Evolutionary conservation across 2,888 invertebrate species (phyloP).

Genomic region (Sesamia inferens): DNA sequence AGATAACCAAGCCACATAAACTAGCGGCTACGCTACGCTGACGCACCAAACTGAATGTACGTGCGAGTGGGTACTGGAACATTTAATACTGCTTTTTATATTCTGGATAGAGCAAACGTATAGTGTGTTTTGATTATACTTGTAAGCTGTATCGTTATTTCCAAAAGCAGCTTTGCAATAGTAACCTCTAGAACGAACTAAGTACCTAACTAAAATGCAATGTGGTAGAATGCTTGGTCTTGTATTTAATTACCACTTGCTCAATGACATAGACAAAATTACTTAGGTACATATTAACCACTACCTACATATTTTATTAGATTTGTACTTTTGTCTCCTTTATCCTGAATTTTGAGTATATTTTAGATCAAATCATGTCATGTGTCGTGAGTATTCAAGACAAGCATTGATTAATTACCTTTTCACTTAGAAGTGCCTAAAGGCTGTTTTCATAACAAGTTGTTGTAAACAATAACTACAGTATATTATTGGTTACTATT

Average conservation of each 20-base stretch:
- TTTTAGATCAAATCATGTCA: not conserved
- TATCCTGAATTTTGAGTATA: not conserved
- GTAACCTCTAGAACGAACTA: not conserved
- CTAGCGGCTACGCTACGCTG: constrained; percentile 71
- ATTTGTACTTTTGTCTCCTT: not conserved
- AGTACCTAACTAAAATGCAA: not conserved
- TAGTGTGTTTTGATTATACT: constrained; percentile 21
- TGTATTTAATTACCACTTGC: not conserved
- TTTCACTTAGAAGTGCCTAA: not conserved
- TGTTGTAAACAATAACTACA: not conserved
- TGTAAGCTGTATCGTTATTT: constrained; percentile 6
- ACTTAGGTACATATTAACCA: not conserved
- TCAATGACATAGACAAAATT: not conserved
- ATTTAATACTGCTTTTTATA: constrained; percentile 52
- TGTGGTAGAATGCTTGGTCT: no score
- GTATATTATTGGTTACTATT: not conserved
- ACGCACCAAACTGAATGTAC: constrained; percentile 55
- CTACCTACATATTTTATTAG: no score
- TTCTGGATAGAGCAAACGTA: constrained; percentile 7
- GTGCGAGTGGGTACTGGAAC: constrained; percentile 44
- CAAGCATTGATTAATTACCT: constrained; percentile 26
- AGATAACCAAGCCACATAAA: constrained; percentile 82
- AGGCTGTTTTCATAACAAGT: constrained; percentile 9
- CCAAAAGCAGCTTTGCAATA: not conserved
- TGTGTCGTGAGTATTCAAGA: not conserved